Conservation (phyloP, 2,888 invertebrate genomes). For the Dicyrtoma fusca region DNA sequence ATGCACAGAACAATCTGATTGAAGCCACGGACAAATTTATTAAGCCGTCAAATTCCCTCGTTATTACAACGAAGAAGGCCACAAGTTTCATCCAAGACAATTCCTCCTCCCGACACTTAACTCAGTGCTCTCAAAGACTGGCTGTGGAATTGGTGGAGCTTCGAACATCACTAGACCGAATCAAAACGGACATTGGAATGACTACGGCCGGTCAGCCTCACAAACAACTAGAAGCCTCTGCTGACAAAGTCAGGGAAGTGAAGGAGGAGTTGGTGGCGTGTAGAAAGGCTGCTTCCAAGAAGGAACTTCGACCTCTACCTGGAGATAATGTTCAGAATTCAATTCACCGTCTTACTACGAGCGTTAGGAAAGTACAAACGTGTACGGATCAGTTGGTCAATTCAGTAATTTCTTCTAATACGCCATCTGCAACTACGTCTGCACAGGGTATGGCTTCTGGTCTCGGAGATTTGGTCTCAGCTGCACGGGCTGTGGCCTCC, state of each 20-base stretch:
- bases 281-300: conserved; percentile 72
- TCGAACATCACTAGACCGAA: conserved; percentile 63
- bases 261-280: conserved; percentile 82
- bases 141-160: conserved; percentile 71
- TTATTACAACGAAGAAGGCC: conserved; percentile 53
- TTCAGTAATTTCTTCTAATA: conserved; percentile 70
- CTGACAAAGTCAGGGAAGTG: conserved; percentile 77
- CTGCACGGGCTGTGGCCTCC: conserved; percentile 78
- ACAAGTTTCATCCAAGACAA: conserved; percentile 53
- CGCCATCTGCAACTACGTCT: conserved; percentile 45
- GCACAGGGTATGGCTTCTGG: conserved; percentile 55
- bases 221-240: conserved; percentile 78
- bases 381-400: conserved; percentile 83
- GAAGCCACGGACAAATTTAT: conserved; percentile 55
- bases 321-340: conserved; percentile 70
- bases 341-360: conserved; percentile 62
- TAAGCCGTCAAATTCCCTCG: conserved; percentile 53
- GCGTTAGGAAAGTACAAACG: conserved; percentile 76
- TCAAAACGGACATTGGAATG: conserved; percentile 75
- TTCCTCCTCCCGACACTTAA: conserved; percentile 61
- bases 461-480: conserved; percentile 70
- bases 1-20: conserved; percentile 49
- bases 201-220: conserved; percentile 60
- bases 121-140: conserved; percentile 68
- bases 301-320: conserved; percentile 77